Evolutionary conservation across 2,888 invertebrate species (phyloP).

Genomic region (Caenorhabditis sp.): DNA sequence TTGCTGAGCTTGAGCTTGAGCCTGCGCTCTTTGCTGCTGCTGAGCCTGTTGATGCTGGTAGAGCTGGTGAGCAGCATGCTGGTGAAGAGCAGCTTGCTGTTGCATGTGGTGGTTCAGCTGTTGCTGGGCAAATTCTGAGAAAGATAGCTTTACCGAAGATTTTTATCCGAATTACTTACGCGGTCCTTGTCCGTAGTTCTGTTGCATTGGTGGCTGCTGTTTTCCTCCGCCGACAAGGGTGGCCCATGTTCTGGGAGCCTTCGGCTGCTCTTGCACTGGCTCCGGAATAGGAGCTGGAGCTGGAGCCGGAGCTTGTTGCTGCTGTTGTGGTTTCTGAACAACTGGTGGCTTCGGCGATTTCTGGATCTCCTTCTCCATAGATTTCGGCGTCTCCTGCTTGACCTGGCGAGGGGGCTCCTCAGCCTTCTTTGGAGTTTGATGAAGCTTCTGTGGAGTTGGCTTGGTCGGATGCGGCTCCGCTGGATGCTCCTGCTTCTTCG

Average conservation of each 20-base stretch:
- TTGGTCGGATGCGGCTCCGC: constrained; percentile 12
- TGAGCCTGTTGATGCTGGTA: not conserved
- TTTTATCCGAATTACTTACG: no score
- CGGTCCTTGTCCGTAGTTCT: constrained; percentile 13
- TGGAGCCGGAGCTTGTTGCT: constrained; percentile 13
- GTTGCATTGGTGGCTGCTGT: constrained; percentile 23
- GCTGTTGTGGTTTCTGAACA: not conserved
- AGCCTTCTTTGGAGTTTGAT: constrained; percentile 32
- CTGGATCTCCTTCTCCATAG: constrained; percentile 18
- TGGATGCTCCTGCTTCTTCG: constrained; percentile 11
- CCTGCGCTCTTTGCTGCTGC: not conserved
- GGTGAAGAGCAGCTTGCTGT: constrained; percentile 8
- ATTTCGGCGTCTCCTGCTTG: constrained; percentile 28
- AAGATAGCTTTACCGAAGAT: no score
- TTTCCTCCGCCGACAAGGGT: constrained; percentile 57
- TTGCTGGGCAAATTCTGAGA: no score
- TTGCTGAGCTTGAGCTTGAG: not conserved
- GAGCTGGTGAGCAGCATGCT: constrained; percentile 17
- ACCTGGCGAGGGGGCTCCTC: constrained; percentile 5
- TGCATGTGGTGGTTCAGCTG: constrained; percentile 34
- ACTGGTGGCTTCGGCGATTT: constrained; percentile 15
- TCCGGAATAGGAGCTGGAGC: constrained; percentile 21
- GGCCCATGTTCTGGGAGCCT: constrained; percentile 60
- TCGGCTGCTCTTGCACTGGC: constrained; percentile 43
- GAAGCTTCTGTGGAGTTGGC: constrained; percentile 21